A percentile compares a stretch with the other conserved stretches of the same genome.
Evolutionary conservation across 1,140 invertebrate genomes (phyloP).

Genomic region (Drosophila ironensis): DNA sequence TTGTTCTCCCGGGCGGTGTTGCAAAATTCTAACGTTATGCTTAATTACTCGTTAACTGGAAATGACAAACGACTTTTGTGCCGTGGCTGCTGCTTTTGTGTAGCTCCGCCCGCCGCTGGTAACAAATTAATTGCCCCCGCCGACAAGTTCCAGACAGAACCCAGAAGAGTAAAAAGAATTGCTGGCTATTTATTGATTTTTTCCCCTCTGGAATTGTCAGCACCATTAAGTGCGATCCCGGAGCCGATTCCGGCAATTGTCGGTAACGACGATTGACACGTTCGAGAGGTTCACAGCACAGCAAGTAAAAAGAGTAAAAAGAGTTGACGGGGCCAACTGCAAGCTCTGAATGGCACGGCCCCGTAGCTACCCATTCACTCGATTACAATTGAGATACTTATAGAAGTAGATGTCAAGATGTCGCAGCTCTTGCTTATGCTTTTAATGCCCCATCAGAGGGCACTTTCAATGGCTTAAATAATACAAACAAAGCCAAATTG

Average conservation of each 20-base stretch:
- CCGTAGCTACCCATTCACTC: constrained; percentile 19
- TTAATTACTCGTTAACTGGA: constrained; percentile 77
- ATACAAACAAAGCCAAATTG: too few relatives aligned
- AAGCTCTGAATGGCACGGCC: constrained; percentile 62
- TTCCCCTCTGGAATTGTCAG: not conserved
- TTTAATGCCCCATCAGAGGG: constrained; percentile 6
- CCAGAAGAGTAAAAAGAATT: constrained; percentile 26
- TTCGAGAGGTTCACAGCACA: constrained; percentile 20
- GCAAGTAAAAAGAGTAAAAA: not conserved
- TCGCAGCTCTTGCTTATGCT: constrained; percentile 11
- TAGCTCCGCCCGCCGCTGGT: constrained; percentile 27
- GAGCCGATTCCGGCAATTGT: constrained; percentile 25
- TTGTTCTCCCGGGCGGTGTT: constrained; percentile 42
- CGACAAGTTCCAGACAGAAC: constrained; percentile 36
- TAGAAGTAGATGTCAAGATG: constrained; percentile 40
- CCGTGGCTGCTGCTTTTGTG: constrained; percentile 28
- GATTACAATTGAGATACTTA: constrained; percentile 34
- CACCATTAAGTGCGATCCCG: constrained; percentile 13
- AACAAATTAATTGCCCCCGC: constrained; percentile 72
- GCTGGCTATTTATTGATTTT: constrained; percentile 65
- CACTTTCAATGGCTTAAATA: too few relatives aligned
- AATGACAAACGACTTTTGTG: constrained; percentile 71
- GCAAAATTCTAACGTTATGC: constrained; percentile 70
- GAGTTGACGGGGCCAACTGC: constrained; percentile 32
- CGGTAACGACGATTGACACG: constrained; percentile 39